Base-by-base conservation (phyloP, 2,113 vertebrate species). In the Aplodontia rufa region DNA sequence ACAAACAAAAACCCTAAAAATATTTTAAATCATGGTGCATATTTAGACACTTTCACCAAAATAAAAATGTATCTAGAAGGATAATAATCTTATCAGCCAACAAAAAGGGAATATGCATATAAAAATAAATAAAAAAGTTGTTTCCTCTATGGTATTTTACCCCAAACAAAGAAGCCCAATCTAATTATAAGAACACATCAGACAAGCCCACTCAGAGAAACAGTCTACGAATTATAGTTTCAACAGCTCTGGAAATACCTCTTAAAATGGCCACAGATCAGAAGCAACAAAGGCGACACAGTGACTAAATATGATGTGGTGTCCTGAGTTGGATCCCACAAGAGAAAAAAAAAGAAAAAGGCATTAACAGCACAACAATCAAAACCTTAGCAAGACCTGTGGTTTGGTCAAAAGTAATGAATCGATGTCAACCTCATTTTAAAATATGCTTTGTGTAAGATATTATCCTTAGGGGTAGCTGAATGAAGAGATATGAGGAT, bases 41-140 rank as follows among this genome's bases (percentile, higher is more conserved):
- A 88, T 76, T 32, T 92, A 83, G 55, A 80, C 0, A 79, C 1
- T 17, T 1, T 17, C 79, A 9, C 8, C 17, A 47, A 86, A 87
- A 69, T 58, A 35, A 90, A 82, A 92, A 47, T 40, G 7, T 94
- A 69, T 74, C 35, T 82, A 85, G 53, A 96, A 92, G 20, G 5
- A 87, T 30, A 87, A 22, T 51, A 64, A 58, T 35, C 30, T 30
- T 66, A 40, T 71, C 49, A 88, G 55, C 4, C 32, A 87, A 88
- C 66, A 20, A 49, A 80, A 88, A 84, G 20, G 19, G 84, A 82
- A 66, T 40, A 1, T 30, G 5, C 53, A 82, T 3, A 35, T 62
- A 64, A 84, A 81, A 87, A 81, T 62, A 90, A 80, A 74, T 49
- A 19, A 55, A 26, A 84, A 90, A 94, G 9, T 42, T 78, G 6